Conservation (phyloP, 1,140 invertebrate species). For the Drosophila auraria region DNA sequence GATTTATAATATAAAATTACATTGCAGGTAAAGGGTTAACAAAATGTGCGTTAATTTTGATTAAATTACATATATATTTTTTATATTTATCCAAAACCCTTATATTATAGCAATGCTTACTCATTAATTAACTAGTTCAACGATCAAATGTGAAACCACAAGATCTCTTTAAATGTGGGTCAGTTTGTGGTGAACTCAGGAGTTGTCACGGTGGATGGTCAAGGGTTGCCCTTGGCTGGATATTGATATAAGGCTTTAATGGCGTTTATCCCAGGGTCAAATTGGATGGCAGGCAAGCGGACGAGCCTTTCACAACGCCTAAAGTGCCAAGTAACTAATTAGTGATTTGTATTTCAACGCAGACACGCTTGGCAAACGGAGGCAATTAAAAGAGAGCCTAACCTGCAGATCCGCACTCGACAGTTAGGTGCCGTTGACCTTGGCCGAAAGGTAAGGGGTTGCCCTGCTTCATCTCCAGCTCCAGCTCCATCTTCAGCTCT, state of each 20-base stretch:
- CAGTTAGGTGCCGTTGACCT: constrained; percentile 79
- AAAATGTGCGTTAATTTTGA: too few species aligned
- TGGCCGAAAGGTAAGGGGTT: constrained; percentile 70
- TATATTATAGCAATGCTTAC: too few species aligned
- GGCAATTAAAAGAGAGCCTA: constrained; percentile 62
- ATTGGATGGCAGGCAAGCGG: constrained; percentile 18
- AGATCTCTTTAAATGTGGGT: constrained; percentile 43
- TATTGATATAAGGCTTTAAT: constrained; percentile 25
- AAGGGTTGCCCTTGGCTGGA: constrained; percentile 54
- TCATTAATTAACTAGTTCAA: not conserved
- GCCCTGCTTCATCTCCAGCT: constrained; percentile 3
- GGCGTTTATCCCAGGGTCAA: constrained; percentile 56
- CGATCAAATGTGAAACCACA: not conserved
- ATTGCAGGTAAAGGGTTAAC: too few species aligned
- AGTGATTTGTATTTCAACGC: constrained; percentile 74
- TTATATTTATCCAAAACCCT: not conserved
- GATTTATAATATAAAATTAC: too few species aligned
- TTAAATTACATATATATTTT: too few species aligned
- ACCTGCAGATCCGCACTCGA: constrained; percentile 39
- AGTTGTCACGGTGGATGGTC: constrained; percentile 59
- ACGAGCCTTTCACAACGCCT: constrained; percentile 67
- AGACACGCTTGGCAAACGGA: constrained; percentile 69
- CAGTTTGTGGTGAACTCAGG: constrained; percentile 35
- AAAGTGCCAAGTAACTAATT: constrained; percentile 69
- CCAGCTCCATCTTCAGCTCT: not conserved